Evolutionary conservation across 2,797 vertebrate genomes (phyloP), one percentile per base, ranked within the genome.

Genomic region (Alcedo atthis): DNA sequence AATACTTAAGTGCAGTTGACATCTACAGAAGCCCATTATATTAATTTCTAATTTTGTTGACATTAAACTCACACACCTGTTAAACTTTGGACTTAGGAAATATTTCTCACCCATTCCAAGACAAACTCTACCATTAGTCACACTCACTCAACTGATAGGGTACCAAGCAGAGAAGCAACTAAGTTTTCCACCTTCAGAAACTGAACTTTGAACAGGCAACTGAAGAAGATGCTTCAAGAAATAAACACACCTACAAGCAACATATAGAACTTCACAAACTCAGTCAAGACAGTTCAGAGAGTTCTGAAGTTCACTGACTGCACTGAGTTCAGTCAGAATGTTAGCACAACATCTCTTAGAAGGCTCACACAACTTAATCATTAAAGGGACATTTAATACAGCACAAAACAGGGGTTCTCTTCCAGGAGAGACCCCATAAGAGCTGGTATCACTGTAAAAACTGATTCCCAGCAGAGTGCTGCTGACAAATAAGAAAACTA

Each of bases 51-150:
- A 85, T 93, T 92, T 81, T 95, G 75, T 77, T 95, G 84, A 93
- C 45, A 73, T 90, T 85, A 94, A 92, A 67, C 64, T 90, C 75
- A 87, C 76, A 96, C 89, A 87, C 81, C 82, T 91, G 68, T 87
- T 96, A 85, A 91, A 97, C 93, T 97, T 94, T 87, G 88, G 90
- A 96, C 92, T 95, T 71, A 14, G 55, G 53, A 96, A 96, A 89
- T 80, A 83, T 33, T 94, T 80, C 58, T 93, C 76, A 82, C 16
- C n/a, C 24, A 33, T 86, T 94, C 84, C 90, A 94, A 94, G 73
- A 59, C 76, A 95, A 95, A 83, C 26, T 6, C 51, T 54, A 53
- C 22, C 51, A 80, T 92, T 89, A 94, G 92, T 95, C 94, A 96
- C 51, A 55, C 53, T 87, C 58, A 49, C 51, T 62, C 17, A 75